A percentile compares a stretch with the other conserved stretches of the same genome.
Conservation (phyloP, 2,113 vertebrate species). For the Hemibagrus wyckioides region DNA sequence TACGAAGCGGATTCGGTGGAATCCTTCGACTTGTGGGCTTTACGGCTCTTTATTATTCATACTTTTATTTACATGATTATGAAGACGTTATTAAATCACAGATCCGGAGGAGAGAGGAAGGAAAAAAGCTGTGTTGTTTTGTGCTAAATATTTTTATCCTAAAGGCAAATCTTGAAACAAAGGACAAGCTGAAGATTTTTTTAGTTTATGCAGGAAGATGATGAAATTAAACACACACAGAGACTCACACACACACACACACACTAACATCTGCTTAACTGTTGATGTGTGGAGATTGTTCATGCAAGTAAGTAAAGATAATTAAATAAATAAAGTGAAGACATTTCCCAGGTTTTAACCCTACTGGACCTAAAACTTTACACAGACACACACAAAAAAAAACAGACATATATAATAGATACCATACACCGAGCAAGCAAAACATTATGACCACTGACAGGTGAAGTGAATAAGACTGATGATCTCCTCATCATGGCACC, state of each 20-base stretch:
- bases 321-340: conserved; percentile 15
- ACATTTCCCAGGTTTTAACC: background rate
- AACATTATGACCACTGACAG: too few relatives aligned
- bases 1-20: conserved; percentile 19
- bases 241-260: background rate
- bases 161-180: conserved; percentile 37
- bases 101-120: conserved; percentile 32
- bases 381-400: too few relatives aligned
- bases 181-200: conserved; percentile 8
- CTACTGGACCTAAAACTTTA: background rate
- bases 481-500: too few relatives aligned
- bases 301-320: background rate
- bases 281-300: conserved; percentile 7
- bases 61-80: conserved; percentile 46
- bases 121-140: conserved; percentile 41
- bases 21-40: conserved; percentile 33
- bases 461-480: too few relatives aligned
- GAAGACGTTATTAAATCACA: conserved; percentile 52
- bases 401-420: too few relatives aligned
- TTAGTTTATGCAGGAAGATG: background rate
- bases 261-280: conserved; percentile 16
- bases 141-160: conserved; percentile 39
- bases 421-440: too few relatives aligned
- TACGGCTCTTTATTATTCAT: conserved; percentile 43
- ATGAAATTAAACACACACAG: conserved; percentile 19